Evolutionary conservation across 2,888 invertebrate species (phyloP).

Genomic region (Tipula unca): DNA sequence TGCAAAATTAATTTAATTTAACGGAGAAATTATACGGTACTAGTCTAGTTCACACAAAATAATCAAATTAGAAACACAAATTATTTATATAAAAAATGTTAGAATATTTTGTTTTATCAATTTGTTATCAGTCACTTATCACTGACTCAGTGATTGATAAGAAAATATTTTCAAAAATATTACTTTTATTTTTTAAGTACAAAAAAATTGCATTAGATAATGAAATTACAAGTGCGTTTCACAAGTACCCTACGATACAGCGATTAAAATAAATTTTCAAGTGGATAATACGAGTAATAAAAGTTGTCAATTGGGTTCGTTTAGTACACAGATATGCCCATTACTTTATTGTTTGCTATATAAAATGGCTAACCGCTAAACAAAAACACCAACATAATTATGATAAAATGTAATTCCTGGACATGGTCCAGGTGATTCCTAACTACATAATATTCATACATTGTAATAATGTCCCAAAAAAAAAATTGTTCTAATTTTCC

Average conservation of each 20-base stretch:
- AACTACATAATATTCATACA: no score
- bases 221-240: neutral
- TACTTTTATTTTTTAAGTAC: neutral
- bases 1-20: neutral
- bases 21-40: neutral
- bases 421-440: no score
- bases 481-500: no score
- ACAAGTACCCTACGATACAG: neutral
- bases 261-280: neutral
- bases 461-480: no score
- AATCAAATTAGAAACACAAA: neutral
- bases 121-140: neutral
- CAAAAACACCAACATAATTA: no score
- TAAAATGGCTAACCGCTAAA: neutral
- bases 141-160: neutral
- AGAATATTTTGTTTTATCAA: neutral
- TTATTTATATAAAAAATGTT: neutral
- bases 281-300: neutral
- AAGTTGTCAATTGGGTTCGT: neutral
- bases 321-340: neutral
- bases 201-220: neutral
- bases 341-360: neutral
- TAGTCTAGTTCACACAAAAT: neutral
- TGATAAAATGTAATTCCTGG: no score
- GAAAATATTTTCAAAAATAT: neutral